Evolutionary conservation across 2,797 vertebrate genomes (phyloP).

Genomic region (Parauchenoglanis ngamensis): DNA sequence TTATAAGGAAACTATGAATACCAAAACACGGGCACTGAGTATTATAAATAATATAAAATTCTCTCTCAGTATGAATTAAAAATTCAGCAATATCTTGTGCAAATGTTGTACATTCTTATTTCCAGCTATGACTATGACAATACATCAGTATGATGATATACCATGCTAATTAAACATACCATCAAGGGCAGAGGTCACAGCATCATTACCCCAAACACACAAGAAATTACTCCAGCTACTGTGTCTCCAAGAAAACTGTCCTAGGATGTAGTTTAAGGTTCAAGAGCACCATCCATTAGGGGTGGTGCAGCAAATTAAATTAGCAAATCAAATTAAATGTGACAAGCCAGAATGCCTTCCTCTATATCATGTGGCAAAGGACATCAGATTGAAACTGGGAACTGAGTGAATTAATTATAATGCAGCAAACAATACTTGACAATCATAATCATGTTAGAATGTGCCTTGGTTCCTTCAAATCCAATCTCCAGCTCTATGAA

Average conservation of each 20-base stretch:
- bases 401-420: background rate
- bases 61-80: background rate
- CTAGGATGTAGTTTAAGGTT: conserved; percentile 2
- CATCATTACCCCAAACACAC: background rate
- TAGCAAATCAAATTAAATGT: background rate
- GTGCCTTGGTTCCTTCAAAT: background rate
- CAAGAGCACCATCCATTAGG: background rate
- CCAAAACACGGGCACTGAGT: background rate
- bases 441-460: background rate
- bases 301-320: background rate
- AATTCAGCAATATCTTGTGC: background rate
- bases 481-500: background rate
- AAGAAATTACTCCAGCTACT: background rate
- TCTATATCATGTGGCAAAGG: background rate
- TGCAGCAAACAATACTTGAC: background rate
- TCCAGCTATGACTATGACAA: background rate
- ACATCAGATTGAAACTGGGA: background rate
- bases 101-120: background rate
- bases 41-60: background rate
- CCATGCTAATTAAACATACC: background rate
- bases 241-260: background rate
- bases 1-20: background rate
- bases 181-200: background rate
- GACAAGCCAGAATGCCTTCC: background rate
- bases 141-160: background rate